Conservation (phyloP, 2,113 vertebrate species). For the Conger conger region DNA sequence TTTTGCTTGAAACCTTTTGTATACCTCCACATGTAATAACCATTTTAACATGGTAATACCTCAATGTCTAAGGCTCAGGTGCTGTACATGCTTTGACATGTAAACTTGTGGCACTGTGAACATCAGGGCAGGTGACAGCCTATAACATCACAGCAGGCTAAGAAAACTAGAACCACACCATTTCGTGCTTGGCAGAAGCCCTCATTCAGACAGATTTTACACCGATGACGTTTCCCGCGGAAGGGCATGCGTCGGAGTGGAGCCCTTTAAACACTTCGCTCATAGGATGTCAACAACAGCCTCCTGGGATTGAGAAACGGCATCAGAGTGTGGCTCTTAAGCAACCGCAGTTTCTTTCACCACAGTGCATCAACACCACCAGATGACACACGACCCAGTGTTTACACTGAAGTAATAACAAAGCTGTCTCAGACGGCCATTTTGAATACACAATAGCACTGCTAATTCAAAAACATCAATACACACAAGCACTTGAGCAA, state of each 20-base stretch:
- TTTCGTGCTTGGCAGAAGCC: neutral
- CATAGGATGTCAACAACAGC: neutral
- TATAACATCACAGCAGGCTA: neutral
- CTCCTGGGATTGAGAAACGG: neutral
- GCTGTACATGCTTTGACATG: neutral
- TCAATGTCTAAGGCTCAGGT: neutral
- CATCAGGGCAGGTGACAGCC: neutral
- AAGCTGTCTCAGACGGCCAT: neutral
- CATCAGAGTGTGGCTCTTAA: neutral
- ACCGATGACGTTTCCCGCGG: neutral
- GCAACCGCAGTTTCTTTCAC: neutral
- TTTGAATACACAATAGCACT: neutral
- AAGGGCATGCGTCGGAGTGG: neutral
- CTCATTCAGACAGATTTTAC: neutral
- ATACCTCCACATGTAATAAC: too few relatives aligned
- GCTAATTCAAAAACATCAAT: neutral
- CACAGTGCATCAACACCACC: neutral
- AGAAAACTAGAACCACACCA: neutral
- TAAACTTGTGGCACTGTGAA: neutral
- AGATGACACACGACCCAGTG: neutral
- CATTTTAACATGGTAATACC: too few relatives aligned
- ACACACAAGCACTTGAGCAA: neutral
- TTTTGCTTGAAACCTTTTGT: too few relatives aligned
- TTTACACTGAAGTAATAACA: neutral
- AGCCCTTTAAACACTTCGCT: neutral